These are phyloP conservation scores for Solenodon paradoxus DNA, from an alignment of 2,113 vertebrate species.

Conservation along the genomic window DNA sequence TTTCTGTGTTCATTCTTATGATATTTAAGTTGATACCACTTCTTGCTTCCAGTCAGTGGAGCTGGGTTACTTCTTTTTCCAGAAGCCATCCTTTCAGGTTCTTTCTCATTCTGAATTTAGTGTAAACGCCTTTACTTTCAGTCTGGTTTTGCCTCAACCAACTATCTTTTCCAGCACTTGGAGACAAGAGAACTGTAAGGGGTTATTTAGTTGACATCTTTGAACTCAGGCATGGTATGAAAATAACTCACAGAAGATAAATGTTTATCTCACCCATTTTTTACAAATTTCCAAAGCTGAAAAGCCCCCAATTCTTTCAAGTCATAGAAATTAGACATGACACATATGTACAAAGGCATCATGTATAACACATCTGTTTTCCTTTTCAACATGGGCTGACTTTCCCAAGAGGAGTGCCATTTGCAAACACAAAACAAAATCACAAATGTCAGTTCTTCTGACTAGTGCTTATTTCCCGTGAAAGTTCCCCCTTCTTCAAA, in stretches of 20 bases:
- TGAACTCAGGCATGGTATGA: not conserved
- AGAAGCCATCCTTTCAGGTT: not conserved
- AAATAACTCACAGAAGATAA: not conserved
- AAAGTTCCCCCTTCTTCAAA: no score
- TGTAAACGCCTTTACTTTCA: not conserved
- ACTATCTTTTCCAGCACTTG: not conserved
- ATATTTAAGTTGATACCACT: not conserved
- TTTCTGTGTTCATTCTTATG: not conserved
- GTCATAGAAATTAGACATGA: not conserved
- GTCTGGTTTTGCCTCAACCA: not conserved
- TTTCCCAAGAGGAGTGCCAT: slow-evolving; percentile 37
- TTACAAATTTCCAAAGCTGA: not conserved
- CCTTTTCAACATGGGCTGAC: not conserved
- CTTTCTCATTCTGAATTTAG: not conserved
- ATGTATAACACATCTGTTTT: not conserved
- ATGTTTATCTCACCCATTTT: not conserved
- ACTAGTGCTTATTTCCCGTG: not conserved
- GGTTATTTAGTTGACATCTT: not conserved
- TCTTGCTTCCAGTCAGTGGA: not conserved
- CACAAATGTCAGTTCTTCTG: slow-evolving; percentile 12
- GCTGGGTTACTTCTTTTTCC: not conserved
- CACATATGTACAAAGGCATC: not conserved
- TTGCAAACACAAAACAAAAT: slow-evolving; percentile 49
- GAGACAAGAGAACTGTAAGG: not conserved
- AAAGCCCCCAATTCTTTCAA: not conserved